A percentile compares a stretch with the other conserved stretches of the same genome.
phyloP scores from a whole-genome alignment of 2,113 vertebrate species.

The Gopherus evgoodei region DNA sequence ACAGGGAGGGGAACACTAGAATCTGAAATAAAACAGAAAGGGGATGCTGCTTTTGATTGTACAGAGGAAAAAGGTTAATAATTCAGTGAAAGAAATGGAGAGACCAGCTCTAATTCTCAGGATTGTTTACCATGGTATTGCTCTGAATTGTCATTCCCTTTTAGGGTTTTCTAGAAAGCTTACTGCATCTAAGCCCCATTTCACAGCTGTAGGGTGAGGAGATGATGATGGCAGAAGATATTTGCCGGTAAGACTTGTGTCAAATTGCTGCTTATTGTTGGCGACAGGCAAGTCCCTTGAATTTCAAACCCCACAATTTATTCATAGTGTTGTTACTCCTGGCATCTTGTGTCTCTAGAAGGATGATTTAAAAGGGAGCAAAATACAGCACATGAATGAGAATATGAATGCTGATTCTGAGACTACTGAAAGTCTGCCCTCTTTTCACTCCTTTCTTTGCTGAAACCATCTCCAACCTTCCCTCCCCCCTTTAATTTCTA shows the following conservation, averaged over 20 bases:
- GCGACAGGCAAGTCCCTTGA: neutral
- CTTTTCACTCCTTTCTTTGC: constrained; percentile 12
- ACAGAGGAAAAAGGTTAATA: neutral
- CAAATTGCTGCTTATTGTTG: neutral
- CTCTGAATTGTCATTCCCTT: neutral
- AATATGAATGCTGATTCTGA: neutral
- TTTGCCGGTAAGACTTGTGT: neutral
- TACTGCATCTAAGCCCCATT: neutral
- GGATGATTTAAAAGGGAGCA: neutral
- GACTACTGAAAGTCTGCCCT: neutral
- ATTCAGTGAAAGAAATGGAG: neutral
- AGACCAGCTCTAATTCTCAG: neutral
- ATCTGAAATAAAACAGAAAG: neutral
- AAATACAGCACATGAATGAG: neutral
- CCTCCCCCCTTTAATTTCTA: constrained; percentile 21
- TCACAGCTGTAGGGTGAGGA: neutral
- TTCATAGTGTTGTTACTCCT: neutral
- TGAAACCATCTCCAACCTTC: constrained; percentile 9
- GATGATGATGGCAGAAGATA: neutral
- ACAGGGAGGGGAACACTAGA: neutral
- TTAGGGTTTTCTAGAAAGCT: neutral
- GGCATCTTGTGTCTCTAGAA: neutral
- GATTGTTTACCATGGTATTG: neutral
- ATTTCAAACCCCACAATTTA: neutral
- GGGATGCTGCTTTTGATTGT: neutral